phyloP scores from a whole-genome alignment of 2,888 invertebrate genomes.

The Agonopterix subpropinquella region DNA sequence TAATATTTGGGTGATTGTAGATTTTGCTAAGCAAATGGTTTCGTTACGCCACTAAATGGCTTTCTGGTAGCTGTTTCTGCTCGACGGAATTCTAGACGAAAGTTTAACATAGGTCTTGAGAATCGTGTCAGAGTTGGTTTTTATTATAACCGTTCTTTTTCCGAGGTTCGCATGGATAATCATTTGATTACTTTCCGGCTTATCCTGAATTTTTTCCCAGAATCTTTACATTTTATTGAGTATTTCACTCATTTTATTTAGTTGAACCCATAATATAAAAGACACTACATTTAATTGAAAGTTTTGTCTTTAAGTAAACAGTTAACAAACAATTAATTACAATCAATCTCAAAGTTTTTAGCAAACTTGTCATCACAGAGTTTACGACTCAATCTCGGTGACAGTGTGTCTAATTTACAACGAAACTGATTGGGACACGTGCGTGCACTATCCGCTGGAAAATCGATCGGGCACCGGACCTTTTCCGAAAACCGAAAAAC shows the following conservation, averaged over 20 bases:
- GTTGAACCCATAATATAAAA: too few relatives aligned
- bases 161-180: too few relatives aligned
- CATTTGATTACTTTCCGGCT: too few relatives aligned
- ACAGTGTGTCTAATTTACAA: slow-evolving; percentile 45
- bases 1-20: slow-evolving; percentile 57
- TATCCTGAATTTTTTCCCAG: too few relatives aligned
- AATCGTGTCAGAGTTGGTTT: slow-evolving; percentile 51
- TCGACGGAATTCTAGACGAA: slow-evolving; percentile 28
- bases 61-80: slow-evolving; percentile 57
- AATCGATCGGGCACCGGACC: slow-evolving; percentile 57
- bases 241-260: too few relatives aligned
- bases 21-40: slow-evolving; percentile 68
- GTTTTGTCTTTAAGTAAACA: background rate
- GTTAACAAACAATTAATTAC: slow-evolving; percentile 14
- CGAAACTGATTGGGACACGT: slow-evolving; percentile 48
- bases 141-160: slow-evolving; percentile 22
- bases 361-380: slow-evolving; percentile 31
- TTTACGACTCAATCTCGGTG: slow-evolving; percentile 33
- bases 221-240: too few relatives aligned
- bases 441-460: slow-evolving; percentile 70
- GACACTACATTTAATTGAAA: too few relatives aligned
- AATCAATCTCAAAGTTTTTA: slow-evolving; percentile 20
- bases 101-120: slow-evolving; percentile 43
- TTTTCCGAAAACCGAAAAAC: slow-evolving; percentile 50
- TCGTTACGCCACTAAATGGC: slow-evolving; percentile 57